Percentiles rank a stretch among this genome's conserved stretches.
phyloP scores from a whole-genome alignment of 2,888 invertebrate genomes.

The Caenorhabditis auriculariae region DNA sequence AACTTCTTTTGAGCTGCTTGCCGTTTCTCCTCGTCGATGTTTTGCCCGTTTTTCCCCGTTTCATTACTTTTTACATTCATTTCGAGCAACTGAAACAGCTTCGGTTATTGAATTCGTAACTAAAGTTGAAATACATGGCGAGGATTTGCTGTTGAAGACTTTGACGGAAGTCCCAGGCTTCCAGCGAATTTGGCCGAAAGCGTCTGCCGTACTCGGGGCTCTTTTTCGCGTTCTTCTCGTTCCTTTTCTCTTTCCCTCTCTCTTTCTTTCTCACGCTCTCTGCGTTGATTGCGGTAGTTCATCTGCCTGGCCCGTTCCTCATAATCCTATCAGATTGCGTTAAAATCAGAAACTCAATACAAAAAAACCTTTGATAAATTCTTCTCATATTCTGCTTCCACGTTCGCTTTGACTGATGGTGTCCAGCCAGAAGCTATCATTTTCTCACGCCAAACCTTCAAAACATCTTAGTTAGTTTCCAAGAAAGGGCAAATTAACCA shows the following conservation, averaged over 20 bases:
- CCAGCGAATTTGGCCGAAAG: slow-evolving; percentile 29
- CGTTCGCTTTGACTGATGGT: slow-evolving; percentile 10
- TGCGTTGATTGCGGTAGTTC: slow-evolving; percentile 27
- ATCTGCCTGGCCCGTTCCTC: slow-evolving; percentile 13
- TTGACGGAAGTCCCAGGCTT: slow-evolving; percentile 35
- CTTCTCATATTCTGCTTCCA: slow-evolving; percentile 4
- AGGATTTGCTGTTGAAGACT: slow-evolving; percentile 41
- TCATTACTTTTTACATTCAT: slow-evolving; percentile 9
- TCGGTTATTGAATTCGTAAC: not conserved
- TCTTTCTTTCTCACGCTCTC: slow-evolving; percentile 20
- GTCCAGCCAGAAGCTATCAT: slow-evolving; percentile 28
- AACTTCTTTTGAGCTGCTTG: slow-evolving; percentile 39
- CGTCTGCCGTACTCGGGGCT: slow-evolving; percentile 8
- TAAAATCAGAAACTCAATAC: too few species aligned
- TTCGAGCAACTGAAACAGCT: slow-evolving; percentile 4
- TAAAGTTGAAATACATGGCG: slow-evolving; percentile 40
- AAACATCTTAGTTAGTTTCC: not conserved
- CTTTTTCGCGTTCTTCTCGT: slow-evolving; percentile 13
- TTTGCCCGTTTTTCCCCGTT: not conserved
- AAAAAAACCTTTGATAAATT: slow-evolving; percentile 11
- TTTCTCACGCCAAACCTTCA: slow-evolving; percentile 35
- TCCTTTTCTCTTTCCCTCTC: slow-evolving; percentile 17
- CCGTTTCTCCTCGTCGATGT: slow-evolving; percentile 20
- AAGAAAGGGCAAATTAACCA: slow-evolving; percentile 64
- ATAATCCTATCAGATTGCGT: too few species aligned